These are phyloP conservation scores for Pangasianodon gigas DNA, from an alignment of 2,113 vertebrate species.

Conservation along the genomic window DNA sequence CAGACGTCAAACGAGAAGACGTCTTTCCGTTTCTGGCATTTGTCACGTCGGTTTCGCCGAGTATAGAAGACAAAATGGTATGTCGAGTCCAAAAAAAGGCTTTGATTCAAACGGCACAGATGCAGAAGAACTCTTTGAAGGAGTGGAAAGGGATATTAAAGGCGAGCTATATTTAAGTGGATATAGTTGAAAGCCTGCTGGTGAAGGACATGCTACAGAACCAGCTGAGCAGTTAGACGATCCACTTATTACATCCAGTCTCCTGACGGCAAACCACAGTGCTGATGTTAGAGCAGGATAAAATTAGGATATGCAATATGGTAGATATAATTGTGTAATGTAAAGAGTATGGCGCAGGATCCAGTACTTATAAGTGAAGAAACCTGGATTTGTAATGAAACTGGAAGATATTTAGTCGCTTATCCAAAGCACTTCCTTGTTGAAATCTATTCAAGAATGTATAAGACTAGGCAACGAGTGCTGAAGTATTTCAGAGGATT, in stretches of 20 bases:
- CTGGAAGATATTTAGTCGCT: neutral
- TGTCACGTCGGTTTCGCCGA: constrained; percentile 43
- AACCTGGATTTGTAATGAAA: neutral
- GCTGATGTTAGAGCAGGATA: neutral
- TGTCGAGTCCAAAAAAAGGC: constrained; percentile 41
- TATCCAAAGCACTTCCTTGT: neutral
- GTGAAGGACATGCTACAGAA: neutral
- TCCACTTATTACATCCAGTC: constrained; percentile 2
- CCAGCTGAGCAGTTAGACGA: neutral
- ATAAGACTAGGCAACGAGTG: neutral
- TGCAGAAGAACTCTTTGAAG: constrained; percentile 24
- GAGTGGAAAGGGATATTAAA: constrained; percentile 30
- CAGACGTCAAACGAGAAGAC: constrained; percentile 46
- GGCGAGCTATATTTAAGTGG: constrained; percentile 39
- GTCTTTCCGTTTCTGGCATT: constrained; percentile 46
- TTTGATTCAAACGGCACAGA: constrained; percentile 42
- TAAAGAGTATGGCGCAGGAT: neutral
- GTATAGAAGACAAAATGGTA: constrained; percentile 42
- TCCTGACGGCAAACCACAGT: neutral
- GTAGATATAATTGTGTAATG: neutral
- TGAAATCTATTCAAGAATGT: neutral
- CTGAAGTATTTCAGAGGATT: neutral
- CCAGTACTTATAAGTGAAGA: neutral
- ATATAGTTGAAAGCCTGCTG: constrained; percentile 8
- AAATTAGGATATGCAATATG: neutral